Evolutionary conservation across 2,888 invertebrate species (phyloP).

Genomic region (Nyleta sp.): DNA sequence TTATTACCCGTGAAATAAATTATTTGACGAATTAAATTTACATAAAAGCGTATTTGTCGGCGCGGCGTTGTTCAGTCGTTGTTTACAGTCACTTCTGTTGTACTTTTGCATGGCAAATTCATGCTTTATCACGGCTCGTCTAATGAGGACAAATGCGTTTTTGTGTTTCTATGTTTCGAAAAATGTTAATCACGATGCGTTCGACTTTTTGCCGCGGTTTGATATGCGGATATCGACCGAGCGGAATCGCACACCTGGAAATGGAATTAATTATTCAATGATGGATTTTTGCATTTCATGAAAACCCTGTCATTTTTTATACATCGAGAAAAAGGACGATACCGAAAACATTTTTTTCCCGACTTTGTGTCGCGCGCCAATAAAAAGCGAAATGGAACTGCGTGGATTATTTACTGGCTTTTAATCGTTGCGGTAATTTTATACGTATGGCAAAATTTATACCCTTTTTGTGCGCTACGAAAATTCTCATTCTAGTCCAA

Average conservation of each 20-base stretch:
- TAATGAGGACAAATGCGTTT: slow-evolving; percentile 8
- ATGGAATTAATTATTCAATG: slow-evolving; percentile 18
- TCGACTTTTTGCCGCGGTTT: slow-evolving; percentile 2
- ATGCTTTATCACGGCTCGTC: not conserved
- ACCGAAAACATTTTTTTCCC: slow-evolving; percentile 3
- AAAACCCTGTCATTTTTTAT: slow-evolving; percentile 3
- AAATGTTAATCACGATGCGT: slow-evolving; percentile 17
- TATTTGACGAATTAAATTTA: slow-evolving; percentile 42
- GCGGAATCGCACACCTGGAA: slow-evolving; percentile 1
- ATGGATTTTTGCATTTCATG: slow-evolving; percentile 19
- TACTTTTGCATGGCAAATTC: slow-evolving; percentile 14
- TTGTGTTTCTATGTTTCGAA: slow-evolving; percentile 3
- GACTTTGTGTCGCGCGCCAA: not conserved
- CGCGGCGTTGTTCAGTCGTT: not conserved
- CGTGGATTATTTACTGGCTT: not conserved
- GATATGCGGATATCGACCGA: not conserved
- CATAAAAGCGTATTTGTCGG: slow-evolving; percentile 12
- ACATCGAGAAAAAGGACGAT: not conserved
- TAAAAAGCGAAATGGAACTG: not conserved
- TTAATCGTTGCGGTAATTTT: not conserved
- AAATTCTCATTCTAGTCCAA: no score
- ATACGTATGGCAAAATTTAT: no score
- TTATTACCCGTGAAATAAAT: slow-evolving; percentile 26
- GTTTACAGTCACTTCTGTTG: slow-evolving; percentile 11
- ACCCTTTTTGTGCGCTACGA: no score